Base-by-base conservation (phyloP, 2,113 vertebrate genomes). In the Protomyctophum bolini region DNA sequence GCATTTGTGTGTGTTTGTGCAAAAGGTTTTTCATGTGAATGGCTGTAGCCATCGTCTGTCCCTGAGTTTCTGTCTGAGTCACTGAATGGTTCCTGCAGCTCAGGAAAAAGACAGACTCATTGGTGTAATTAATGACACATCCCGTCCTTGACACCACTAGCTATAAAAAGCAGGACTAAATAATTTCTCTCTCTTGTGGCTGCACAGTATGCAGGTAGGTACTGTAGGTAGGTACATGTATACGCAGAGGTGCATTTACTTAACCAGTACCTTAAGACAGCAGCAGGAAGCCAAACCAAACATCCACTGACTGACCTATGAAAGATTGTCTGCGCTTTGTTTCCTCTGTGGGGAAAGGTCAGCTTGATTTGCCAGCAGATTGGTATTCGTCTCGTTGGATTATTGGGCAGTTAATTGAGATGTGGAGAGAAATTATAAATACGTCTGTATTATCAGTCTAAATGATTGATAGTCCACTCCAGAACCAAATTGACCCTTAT, bases 81-180 rank as follows among this genome's bases (percentile, higher is more conserved):
- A 80, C 72, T 11, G 46, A 57, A 66, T 41, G 28, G 6, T 21
- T 28, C 66, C 1, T 50, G 67, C 62, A 71, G 77, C 41, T 59
- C 10, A 76, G 70, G 66, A 41, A 41, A 41, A 68, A 76, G 78
- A 82, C 79, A 71, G 72, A 75, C 64, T 58, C 58, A 10, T 4
- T 50, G 66, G 73, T 73, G 70, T 80, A 72, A 79, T 74, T 68
- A 75, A 83, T 63, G 78, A 85, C 81, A 70, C 79, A 69, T 80
- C 72, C 68, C 14, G 75, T 84, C 81, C 73, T 88, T 85, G 86
- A 88, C 88, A 82, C 73, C 75, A 72, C 87, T 82, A 74, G 70
- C 78, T 81, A 87, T 86, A 83, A 89, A 88, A 89, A 84, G 84
- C 81, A 75, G 72, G 55, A 72, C 71, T 76, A 80, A 84, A 87